Percentiles rank a stretch among this genome's conserved stretches.
phyloP scores from a whole-genome alignment of 2,113 vertebrate species.

The Grantiella picta region DNA sequence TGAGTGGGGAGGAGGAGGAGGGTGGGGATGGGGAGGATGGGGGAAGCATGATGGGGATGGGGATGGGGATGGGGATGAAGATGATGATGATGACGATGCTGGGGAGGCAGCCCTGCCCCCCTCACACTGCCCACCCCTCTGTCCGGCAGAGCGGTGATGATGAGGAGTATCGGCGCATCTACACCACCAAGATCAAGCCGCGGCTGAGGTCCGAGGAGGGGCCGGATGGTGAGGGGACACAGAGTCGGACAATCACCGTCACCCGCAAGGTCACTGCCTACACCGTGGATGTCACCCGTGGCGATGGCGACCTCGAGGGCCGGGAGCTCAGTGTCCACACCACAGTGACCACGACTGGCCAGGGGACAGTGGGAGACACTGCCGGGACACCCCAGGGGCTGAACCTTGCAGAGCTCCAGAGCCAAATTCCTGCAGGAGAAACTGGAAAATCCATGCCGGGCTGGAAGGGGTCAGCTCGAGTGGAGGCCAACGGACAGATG shows the following conservation, averaged over 20 bases:
- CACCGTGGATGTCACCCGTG: slow-evolving; percentile 85
- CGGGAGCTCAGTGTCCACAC: slow-evolving; percentile 72
- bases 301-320: slow-evolving; percentile 71
- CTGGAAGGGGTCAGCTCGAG: fast-evolving
- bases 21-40: too few relatives aligned
- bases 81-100: background rate
- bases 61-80: too few relatives aligned
- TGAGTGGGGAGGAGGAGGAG: slow-evolving; percentile 49
- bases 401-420: background rate
- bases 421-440: background rate
- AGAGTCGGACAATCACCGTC: slow-evolving; percentile 92
- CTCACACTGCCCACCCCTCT: fast-evolving
- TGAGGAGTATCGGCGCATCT: slow-evolving; percentile 91
- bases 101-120: fast-evolving
- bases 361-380: too few relatives aligned
- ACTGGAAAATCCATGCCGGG: background rate
- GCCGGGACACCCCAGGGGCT: too few relatives aligned
- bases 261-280: slow-evolving; percentile 91
- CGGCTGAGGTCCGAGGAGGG: slow-evolving; percentile 87
- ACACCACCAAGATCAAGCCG: slow-evolving; percentile 92
- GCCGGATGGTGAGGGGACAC: slow-evolving; percentile 78
- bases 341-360: too few relatives aligned
- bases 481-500: background rate
- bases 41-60: fast-evolving
- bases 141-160: slow-evolving; percentile 87